A percentile compares a stretch with the other conserved stretches of the same genome.
phyloP scores from a whole-genome alignment of 1,140 invertebrate species.

The Paramacrobiotus metropolitanus region DNA sequence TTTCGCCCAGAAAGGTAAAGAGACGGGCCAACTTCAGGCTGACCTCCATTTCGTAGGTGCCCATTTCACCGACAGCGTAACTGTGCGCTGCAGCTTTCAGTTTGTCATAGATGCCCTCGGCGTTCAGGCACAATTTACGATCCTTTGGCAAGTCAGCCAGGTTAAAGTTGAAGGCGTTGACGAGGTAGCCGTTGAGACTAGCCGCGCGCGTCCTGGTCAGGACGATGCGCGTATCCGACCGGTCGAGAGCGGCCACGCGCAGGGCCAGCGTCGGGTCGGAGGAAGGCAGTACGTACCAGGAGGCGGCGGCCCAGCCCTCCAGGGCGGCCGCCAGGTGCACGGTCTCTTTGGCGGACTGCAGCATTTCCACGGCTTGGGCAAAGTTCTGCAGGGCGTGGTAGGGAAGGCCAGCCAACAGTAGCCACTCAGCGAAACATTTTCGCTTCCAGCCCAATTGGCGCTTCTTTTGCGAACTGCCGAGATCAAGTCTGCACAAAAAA shows the following conservation, averaged over 20 bases:
- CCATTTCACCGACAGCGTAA: not conserved
- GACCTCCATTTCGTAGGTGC: not conserved
- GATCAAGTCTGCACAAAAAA: not conserved
- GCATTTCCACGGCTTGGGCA: not conserved
- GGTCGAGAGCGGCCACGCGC: not conserved
- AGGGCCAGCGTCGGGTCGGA: not conserved
- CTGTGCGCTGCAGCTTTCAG: not conserved
- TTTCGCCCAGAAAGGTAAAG: not conserved
- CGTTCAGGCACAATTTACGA: not conserved
- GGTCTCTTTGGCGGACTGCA: not conserved
- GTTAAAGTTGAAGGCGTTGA: not conserved
- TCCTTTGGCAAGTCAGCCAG: not conserved
- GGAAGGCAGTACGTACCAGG: not conserved
- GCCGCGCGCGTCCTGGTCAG: not conserved
- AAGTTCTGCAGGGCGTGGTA: not conserved
- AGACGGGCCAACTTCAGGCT: not conserved
- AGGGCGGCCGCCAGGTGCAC: not conserved
- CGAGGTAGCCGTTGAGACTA: slow-evolving; percentile 3
- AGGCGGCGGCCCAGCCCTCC: not conserved
- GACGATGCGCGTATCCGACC: not conserved
- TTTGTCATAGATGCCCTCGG: not conserved
- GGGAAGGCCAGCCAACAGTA: not conserved
- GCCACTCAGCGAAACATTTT: not conserved
- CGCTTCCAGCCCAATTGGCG: not conserved
- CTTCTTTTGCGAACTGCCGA: not conserved